phyloP scores from a whole-genome alignment of 2,113 vertebrate species.

The Carassius gibelio region DNA sequence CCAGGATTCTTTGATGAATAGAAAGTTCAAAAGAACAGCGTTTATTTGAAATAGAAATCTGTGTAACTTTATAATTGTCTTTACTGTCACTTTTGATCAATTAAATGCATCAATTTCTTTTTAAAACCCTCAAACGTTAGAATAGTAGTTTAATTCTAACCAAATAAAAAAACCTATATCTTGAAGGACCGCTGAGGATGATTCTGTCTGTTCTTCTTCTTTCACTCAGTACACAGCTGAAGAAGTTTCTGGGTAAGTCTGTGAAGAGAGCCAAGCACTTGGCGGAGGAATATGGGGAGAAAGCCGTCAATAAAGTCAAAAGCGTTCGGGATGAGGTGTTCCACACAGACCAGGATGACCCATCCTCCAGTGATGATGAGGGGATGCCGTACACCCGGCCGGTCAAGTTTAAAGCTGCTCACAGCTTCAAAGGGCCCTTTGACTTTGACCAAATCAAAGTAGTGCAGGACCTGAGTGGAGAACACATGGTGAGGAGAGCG shows the following conservation, averaged over 20 bases:
- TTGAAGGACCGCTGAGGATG: not conserved
- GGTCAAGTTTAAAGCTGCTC: conserved; percentile 96
- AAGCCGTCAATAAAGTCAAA: conserved; percentile 98
- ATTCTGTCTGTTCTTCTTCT: not conserved
- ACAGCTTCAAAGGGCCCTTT: conserved; percentile 97
- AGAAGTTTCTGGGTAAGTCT: conserved; percentile 96
- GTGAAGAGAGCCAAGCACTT: conserved; percentile 96
- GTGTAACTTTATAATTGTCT: too few relatives aligned
- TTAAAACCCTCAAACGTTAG: not conserved
- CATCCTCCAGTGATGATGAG: conserved; percentile 96
- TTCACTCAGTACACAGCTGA: conserved; percentile 87
- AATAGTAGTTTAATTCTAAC: not conserved
- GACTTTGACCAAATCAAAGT: conserved; percentile 98
- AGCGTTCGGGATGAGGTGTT: conserved; percentile 98
- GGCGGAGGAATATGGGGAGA: conserved; percentile 95
- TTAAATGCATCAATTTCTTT: too few relatives aligned
- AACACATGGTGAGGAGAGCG: conserved; percentile 87
- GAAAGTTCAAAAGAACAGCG: too few relatives aligned
- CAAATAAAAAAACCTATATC: not conserved
- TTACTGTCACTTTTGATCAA: too few relatives aligned
- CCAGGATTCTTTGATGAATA: too few relatives aligned
- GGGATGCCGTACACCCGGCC: conserved; percentile 98
- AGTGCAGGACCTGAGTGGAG: conserved; percentile 96
- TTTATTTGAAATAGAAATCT: too few relatives aligned
- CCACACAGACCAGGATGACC: conserved; percentile 95